Percentiles rank a stretch among this genome's conserved stretches.
Evolutionary conservation across 2,113 vertebrate species (phyloP).

Genomic region (Sprattus sprattus): DNA sequence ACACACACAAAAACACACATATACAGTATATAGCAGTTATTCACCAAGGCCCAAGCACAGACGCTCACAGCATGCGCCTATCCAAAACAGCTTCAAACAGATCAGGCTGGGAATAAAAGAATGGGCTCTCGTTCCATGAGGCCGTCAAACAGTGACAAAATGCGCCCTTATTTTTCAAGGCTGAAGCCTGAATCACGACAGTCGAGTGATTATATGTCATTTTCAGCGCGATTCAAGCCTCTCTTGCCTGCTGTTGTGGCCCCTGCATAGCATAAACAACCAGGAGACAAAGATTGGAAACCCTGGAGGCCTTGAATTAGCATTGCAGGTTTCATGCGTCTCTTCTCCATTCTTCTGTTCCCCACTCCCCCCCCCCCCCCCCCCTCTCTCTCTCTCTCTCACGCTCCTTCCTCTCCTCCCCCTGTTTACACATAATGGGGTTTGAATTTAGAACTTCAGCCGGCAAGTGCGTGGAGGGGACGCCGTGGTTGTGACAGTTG

Average conservation of each 20-base stretch:
- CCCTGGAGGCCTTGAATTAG: constrained; percentile 14
- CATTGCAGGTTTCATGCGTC: background rate
- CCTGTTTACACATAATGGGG: constrained; percentile 20
- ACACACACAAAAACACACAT: background rate
- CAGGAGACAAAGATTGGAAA: constrained; percentile 19
- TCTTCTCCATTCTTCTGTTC: background rate
- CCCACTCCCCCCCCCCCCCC: background rate
- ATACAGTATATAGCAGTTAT: background rate
- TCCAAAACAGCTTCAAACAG: background rate
- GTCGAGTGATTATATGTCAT: constrained; percentile 41
- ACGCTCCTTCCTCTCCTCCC: background rate
- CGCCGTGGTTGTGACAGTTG: constrained; percentile 27
- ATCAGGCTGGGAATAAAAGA: background rate
- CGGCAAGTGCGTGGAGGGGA: background rate
- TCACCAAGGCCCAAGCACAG: background rate
- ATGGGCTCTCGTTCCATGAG: background rate
- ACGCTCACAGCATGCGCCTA: background rate
- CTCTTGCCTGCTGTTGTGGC: constrained; percentile 33
- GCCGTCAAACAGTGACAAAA: constrained; percentile 22
- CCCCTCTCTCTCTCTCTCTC: background rate
- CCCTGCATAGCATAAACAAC: constrained; percentile 20
- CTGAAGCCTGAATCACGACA: constrained; percentile 21
- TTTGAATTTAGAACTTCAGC: constrained; percentile 30
- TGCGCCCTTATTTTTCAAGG: background rate
- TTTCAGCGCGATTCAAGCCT: constrained; percentile 32